Evolutionary conservation across 2,797 vertebrate genomes (phyloP), one percentile per base, ranked within the genome.

Genomic region (Schizopygopsis malacanthus): DNA sequence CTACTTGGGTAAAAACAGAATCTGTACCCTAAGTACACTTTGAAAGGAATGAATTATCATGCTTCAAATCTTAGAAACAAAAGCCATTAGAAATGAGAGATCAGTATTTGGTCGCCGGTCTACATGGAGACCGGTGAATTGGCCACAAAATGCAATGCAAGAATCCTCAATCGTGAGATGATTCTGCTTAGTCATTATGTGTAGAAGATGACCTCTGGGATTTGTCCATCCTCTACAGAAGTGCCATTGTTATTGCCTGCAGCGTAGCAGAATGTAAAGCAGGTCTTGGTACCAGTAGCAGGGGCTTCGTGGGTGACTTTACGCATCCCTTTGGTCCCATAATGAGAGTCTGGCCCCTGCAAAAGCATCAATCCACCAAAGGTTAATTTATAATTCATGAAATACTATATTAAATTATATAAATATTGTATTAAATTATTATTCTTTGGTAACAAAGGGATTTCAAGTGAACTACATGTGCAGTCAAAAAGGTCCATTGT

Each of bases 211-310:
- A 99, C 96, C 93, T 99, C 98, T 2, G 98, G 98, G 90, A 99
- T 97, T 93, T 99, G 98, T 87, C 98, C 98, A 1, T 99, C 98
- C 92, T 99, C 98, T 93, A 99, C 98, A 0, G 98, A 99, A 0
- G 98, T 99, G 91, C 98, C 98, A 0, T 99, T 99, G 94, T 99
- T 99, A 90, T 99, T 99, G 79, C 98, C 98, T 1, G 98, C 98
- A 0, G 98, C 98, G 0, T 99, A 99, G 86, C 98, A 99, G 93
- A 99, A 99, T 5, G 97, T 96, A 89, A 99, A 99, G 54, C 97
- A 98, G 1, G 97, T 99, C 93, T 99, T 99, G 90, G 96, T 96
- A 87, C 98, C 98, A 0, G 97, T 97, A 0, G 96, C 94, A 0
- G 96, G 94, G 0, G 96, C 96, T 88, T 99, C 98, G 0, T 98